Evolutionary conservation across 1,140 invertebrate genomes (phyloP).

Genomic region (silkworm (Bombyx mori)): DNA sequence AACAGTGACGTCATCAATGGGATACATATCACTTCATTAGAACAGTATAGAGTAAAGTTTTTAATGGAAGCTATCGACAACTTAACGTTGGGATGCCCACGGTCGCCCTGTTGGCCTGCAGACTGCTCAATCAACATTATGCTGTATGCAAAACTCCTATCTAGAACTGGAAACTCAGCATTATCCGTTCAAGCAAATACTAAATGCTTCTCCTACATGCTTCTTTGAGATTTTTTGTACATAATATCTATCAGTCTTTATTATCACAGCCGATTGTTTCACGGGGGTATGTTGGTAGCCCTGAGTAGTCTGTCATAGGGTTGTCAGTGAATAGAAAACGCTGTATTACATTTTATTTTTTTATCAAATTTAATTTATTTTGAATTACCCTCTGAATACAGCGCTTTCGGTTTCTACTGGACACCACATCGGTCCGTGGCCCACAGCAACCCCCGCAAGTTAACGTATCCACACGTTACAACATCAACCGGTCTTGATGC

Average conservation of each 20-base stretch:
- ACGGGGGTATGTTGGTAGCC: too few species aligned
- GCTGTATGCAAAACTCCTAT: conserved; percentile 33
- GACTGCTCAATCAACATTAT: conserved; percentile 22
- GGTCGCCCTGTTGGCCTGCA: conserved; percentile 60
- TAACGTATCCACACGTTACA: too few species aligned
- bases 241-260: conserved; percentile 4
- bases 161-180: conserved; percentile 57
- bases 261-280: not conserved
- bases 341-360: too few species aligned
- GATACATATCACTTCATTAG: conserved; percentile 10
- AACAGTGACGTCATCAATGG: conserved; percentile 36
- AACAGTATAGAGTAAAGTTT: conserved; percentile 7
- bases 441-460: too few species aligned
- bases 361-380: too few species aligned
- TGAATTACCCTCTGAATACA: too few species aligned
- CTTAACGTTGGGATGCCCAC: conserved; percentile 69
- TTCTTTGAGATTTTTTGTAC: conserved; percentile 12
- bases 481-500: too few species aligned
- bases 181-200: conserved; percentile 51
- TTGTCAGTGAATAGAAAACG: too few species aligned
- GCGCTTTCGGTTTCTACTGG: too few species aligned
- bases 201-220: conserved; percentile 39
- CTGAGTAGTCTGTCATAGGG: too few species aligned
- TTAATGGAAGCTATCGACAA: conserved; percentile 29
- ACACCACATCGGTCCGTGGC: too few species aligned